phyloP scores from a whole-genome alignment of 2,888 invertebrate genomes.

The Helicoverpa assulta region DNA sequence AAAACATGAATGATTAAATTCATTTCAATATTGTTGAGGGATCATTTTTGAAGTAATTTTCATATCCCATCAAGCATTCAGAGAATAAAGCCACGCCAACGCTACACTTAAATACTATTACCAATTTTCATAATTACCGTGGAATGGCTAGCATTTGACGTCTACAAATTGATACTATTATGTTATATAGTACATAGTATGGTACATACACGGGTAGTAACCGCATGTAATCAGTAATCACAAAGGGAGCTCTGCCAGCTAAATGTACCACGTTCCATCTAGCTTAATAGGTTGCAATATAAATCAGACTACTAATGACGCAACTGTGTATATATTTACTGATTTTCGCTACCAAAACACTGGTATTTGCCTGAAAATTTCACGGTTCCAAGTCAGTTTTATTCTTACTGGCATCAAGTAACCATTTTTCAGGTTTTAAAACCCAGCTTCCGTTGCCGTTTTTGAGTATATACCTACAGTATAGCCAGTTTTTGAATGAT shows the following conservation, averaged over 20 bases:
- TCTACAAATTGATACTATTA: constrained; percentile 5
- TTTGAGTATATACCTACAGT: no score
- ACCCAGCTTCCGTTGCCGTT: no score
- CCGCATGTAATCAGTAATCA: constrained; percentile 8
- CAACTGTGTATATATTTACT: background rate
- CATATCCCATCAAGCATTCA: background rate
- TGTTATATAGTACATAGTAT: no score
- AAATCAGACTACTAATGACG: constrained; percentile 6
- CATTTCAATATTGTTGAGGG: no score
- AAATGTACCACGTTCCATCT: constrained; percentile 3
- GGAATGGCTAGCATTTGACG: background rate
- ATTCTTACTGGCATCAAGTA: no score
- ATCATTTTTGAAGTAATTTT: background rate
- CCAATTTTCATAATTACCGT: background rate
- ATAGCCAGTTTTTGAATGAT: no score
- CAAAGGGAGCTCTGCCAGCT: constrained; percentile 12
- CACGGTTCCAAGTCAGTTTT: background rate
- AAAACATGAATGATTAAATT: no score
- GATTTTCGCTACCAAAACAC: background rate
- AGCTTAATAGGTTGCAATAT: constrained; percentile 6
- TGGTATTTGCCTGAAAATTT: no score
- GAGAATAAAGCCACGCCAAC: background rate
- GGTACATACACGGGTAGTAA: background rate
- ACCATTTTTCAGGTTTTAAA: no score
- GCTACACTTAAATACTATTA: background rate